Conservation (phyloP, 2,888 invertebrate genomes). For the Gisinianus flammeolus region DNA sequence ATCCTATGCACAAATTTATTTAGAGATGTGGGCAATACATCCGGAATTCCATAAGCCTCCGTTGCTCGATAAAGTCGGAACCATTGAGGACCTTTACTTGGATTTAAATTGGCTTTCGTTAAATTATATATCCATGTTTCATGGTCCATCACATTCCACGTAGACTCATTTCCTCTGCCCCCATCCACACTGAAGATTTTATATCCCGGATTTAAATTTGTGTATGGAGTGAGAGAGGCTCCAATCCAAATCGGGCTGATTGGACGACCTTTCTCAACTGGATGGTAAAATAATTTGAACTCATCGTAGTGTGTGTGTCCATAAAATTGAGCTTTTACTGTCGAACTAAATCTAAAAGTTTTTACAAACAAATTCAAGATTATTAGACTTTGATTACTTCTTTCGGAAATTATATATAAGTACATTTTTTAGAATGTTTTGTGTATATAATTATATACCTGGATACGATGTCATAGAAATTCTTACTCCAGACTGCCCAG, state of each 20-base stretch:
- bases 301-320: constrained; percentile 82
- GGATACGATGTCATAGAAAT: constrained; percentile 72
- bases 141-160: constrained; percentile 51
- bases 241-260: constrained; percentile 62
- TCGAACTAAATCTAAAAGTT: constrained; percentile 68
- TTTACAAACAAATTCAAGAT: not conserved
- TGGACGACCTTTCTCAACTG: constrained; percentile 20
- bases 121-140: constrained; percentile 71
- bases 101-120: constrained; percentile 72
- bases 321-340: constrained; percentile 79
- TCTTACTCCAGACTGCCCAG: constrained; percentile 73
- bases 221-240: constrained; percentile 79
- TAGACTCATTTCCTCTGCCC: constrained; percentile 59
- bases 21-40: constrained; percentile 71
- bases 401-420: not conserved
- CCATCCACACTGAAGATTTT: constrained; percentile 74
- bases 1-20: constrained; percentile 69
- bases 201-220: constrained; percentile 80
- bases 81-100: constrained; percentile 72
- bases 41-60: constrained; percentile 69
- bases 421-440: not conserved
- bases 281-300: constrained; percentile 73
- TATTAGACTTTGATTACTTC: not conserved
- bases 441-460: constrained; percentile 61
- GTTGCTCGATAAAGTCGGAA: constrained; percentile 72